Base-by-base conservation (phyloP, 2,113 vertebrate genomes). In the Podilymbus podiceps region DNA sequence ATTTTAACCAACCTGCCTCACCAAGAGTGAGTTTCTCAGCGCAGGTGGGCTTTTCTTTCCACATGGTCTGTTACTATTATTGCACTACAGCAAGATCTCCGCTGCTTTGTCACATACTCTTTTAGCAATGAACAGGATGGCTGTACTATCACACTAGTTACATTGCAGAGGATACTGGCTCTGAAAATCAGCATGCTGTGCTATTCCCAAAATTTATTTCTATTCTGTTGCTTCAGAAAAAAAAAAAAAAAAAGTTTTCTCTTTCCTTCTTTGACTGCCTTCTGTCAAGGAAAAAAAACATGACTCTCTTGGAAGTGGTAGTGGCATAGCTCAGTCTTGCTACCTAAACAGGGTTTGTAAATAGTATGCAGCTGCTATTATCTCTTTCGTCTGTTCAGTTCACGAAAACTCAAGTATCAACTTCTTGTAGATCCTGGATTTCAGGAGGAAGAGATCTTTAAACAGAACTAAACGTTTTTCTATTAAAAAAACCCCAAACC, bases 151-250 rank as follows among this genome's bases (percentile, higher is more conserved):
- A 56, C 56, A 24, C 15, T 84, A 49, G 38, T 38, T 64, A 58
- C 20, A 58, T 79, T 89, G 40, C 82, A 89, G 67, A 77, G 62
- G 59, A 94, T 52, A 35, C 11, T 62, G 67, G 55, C 72, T 91
- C 69, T 91, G 67, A 77, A 80, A 86, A 81, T 64, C 47, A 77
- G 44, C 30, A 67, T 33, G 38, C 50, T 85, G 30, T 78, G 64
- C 67, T 66, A 20, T 75, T 78, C 58, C 28, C 52, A 66, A 80
- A 20, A 53, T 72, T 68, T 88, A 60, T 69, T 94, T 97, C 53
- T 27, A 5, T 72, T 63, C 62, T 52, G 40, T 75, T 92, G 25
- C 66, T 60, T 88, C 46, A 73, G 59, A 3, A 40, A 33, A 74
- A 31, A 79, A 47, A 11, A 73, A 55, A 3, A 40, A 33, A 74